A percentile compares a stretch with the other conserved stretches of the same genome.
These are phyloP conservation scores for Naja naja DNA, from an alignment of 2,113 vertebrate genomes.

Conservation along the genomic window DNA sequence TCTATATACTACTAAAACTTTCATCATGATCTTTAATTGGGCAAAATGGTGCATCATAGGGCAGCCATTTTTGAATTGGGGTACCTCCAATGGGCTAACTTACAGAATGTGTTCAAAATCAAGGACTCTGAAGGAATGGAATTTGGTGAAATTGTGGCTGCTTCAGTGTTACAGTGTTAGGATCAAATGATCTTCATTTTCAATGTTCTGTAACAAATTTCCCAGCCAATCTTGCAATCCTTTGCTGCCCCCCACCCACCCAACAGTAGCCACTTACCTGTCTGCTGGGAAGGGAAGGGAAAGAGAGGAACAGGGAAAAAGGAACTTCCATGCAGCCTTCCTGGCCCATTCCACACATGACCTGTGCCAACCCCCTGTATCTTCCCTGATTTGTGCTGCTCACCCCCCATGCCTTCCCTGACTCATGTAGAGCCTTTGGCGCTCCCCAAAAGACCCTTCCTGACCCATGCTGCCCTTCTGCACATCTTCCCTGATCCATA, in stretches of 20 bases:
- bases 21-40: not conserved
- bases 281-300: not conserved
- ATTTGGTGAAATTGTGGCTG: not conserved
- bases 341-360: not conserved
- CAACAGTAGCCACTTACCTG: not conserved
- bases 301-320: not conserved
- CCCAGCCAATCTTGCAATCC: not conserved
- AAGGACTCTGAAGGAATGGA: not conserved
- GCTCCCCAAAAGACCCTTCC: not conserved
- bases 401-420: not conserved
- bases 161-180: not conserved
- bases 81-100: not conserved
- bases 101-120: not conserved
- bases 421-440: not conserved
- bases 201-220: not conserved
- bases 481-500: not conserved
- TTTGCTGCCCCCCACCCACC: not conserved
- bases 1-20: not conserved
- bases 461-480: not conserved
- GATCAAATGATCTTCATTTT: not conserved
- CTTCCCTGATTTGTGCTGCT: not conserved
- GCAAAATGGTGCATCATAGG: not conserved
- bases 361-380: not conserved
- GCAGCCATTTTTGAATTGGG: not conserved
- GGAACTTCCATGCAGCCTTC: not conserved